Evolutionary conservation across 2,888 invertebrate species (phyloP).

Genomic region (Zhengitettix transpicula): DNA sequence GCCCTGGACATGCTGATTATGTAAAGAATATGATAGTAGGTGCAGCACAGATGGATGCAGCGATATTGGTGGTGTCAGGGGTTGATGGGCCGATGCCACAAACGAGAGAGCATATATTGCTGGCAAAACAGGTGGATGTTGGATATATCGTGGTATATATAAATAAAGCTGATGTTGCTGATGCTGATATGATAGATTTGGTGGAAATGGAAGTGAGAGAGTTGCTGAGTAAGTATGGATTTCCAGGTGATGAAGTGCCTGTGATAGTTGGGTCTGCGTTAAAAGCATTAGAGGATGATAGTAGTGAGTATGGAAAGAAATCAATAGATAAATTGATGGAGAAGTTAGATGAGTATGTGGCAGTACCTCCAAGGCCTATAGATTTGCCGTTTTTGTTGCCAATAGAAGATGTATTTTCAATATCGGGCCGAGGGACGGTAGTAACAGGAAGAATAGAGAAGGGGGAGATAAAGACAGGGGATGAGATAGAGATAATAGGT

Average conservation of each 20-base stretch:
- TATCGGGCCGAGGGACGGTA: constrained; percentile 1
- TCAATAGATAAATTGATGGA: constrained; percentile 4
- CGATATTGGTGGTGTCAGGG: constrained; percentile 38
- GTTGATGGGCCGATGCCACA: constrained; percentile 43
- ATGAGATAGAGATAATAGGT: not conserved
- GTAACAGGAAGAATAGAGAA: not conserved
- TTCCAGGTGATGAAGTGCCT: constrained; percentile 12
- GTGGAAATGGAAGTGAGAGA: constrained; percentile 14
- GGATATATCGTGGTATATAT: constrained; percentile 35
- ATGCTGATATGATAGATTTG: constrained; percentile 13
- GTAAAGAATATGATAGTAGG: constrained; percentile 38
- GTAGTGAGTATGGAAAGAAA: not conserved
- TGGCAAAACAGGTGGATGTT: constrained; percentile 34
- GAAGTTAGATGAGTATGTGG: constrained; percentile 3
- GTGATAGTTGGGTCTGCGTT: constrained; percentile 12
- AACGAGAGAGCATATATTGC: constrained; percentile 37
- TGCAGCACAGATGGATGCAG: constrained; percentile 40
- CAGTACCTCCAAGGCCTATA: not conserved
- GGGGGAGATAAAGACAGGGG: not conserved
- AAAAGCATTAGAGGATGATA: constrained; percentile 23
- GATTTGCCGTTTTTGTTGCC: not conserved
- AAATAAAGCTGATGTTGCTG: constrained; percentile 28
- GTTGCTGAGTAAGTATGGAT: constrained; percentile 10
- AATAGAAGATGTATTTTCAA: constrained; percentile 2
- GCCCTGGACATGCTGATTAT: constrained; percentile 39